phyloP scores from a whole-genome alignment of 2,888 invertebrate species.

The Ectemnius continuus region DNA sequence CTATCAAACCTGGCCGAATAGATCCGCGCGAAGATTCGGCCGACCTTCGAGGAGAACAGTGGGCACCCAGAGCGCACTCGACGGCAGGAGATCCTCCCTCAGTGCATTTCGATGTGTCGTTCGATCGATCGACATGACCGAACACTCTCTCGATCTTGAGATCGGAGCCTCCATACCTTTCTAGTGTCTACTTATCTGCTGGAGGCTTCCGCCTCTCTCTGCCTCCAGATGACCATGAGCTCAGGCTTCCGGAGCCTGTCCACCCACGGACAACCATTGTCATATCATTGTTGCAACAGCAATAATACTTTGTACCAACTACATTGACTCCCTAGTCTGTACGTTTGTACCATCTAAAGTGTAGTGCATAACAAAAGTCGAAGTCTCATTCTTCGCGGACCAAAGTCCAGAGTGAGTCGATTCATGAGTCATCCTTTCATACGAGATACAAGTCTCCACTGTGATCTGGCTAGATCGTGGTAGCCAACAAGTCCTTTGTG shows the following conservation, averaged over 20 bases:
- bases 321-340: not conserved
- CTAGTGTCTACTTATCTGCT: slow-evolving; percentile 44
- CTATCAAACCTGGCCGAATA: slow-evolving; percentile 71
- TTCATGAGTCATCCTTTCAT: too few relatives aligned
- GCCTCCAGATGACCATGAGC: not conserved
- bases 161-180: slow-evolving; percentile 70
- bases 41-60: slow-evolving; percentile 48
- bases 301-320: slow-evolving; percentile 9
- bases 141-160: slow-evolving; percentile 53
- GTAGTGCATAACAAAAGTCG: too few relatives aligned
- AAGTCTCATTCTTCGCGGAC: too few relatives aligned
- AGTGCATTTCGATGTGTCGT: slow-evolving; percentile 51
- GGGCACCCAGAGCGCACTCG: slow-evolving; percentile 57
- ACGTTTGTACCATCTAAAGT: too few relatives aligned
- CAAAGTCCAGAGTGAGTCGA: too few relatives aligned
- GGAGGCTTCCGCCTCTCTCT: not conserved
- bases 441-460: too few relatives aligned
- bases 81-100: slow-evolving; percentile 50
- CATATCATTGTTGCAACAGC: slow-evolving; percentile 15
- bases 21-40: slow-evolving; percentile 45
- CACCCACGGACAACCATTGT: slow-evolving; percentile 10
- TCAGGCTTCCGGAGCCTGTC: slow-evolving; percentile 4
- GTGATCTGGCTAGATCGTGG: too few relatives aligned
- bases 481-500: too few relatives aligned
- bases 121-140: slow-evolving; percentile 56